Conservation (phyloP, 1,140 invertebrate genomes). For the Conus betulinus region DNA sequence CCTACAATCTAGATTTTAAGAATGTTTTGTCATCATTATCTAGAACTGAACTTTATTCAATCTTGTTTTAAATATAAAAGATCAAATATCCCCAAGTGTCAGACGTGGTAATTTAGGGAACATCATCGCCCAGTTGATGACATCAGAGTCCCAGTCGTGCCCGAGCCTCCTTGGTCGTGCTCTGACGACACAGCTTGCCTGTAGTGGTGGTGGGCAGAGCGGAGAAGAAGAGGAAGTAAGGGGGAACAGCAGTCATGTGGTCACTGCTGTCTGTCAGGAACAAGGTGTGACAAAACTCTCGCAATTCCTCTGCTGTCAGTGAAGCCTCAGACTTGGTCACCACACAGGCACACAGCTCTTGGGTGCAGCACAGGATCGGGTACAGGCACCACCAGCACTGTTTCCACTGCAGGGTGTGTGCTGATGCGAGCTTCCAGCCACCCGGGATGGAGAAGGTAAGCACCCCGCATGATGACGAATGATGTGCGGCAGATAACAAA, state of each 20-base stretch:
- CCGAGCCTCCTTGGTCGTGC: neutral
- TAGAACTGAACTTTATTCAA: too few relatives aligned
- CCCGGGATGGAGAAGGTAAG: conserved; percentile 13
- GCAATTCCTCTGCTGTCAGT: neutral
- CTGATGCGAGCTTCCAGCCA: conserved; percentile 11
- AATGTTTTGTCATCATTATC: too few relatives aligned
- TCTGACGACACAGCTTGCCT: conserved; percentile 1
- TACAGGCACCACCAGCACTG: neutral
- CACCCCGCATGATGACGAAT: conserved; percentile 18
- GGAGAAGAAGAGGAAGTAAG: conserved; percentile 16
- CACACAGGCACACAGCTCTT: conserved; percentile 18
- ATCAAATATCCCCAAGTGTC: neutral
- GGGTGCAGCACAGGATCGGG: conserved; percentile 5
- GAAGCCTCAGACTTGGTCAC: neutral
- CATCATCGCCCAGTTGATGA: too few relatives aligned
- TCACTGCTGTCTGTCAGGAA: neutral
- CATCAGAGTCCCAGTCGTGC: neutral
- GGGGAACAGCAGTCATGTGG: conserved; percentile 17
- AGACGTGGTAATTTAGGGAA: neutral
- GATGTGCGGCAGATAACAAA: neutral
- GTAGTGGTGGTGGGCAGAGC: neutral
- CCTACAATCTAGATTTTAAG: too few relatives aligned
- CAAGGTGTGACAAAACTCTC: conserved; percentile 5
- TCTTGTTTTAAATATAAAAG: too few relatives aligned
- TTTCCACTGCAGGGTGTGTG: neutral